Base-by-base conservation (phyloP, 2,113 vertebrate genomes). In the Chelonoidis abingdonii region DNA sequence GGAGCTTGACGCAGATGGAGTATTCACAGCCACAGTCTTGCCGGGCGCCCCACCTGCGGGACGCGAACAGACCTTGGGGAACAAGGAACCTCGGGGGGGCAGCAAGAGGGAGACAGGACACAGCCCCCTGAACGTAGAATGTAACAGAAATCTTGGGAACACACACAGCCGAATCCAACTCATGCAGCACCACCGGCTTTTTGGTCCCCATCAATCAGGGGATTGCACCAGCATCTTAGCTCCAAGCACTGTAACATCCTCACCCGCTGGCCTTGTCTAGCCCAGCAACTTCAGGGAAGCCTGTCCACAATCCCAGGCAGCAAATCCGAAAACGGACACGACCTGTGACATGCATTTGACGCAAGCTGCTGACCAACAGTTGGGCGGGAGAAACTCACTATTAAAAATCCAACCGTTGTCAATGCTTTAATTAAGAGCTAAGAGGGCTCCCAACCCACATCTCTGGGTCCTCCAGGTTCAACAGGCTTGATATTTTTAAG, bases 1-100 rank as follows among this genome's bases (percentile, higher is more conserved):
- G 80, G 29, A 98, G 97, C 13, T 52, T 47, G 38, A 97, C 94
- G 3, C 25, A 24, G 38, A 97, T 90, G 14, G 22, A 7, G 13
- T 97, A 97, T 8, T 1, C 14, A 50, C 94, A 97, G 89, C 93
- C 94, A 31, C 93, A 83, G 57, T 94, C 89, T 0, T 94, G 13
- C 1, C 82, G 86, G 21, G 92, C 93, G 3, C 93, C 96, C 94
- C 88, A 95, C 95, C 96, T 98, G 72, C 2, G 21, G 59, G 82
- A 35, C 31, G 16, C 53, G 49, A 19, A 41, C 59, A 80, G 79
- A 9, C 6, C 62, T 13, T 35, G 8, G 80, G 80, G 80, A 47
- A 25, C 31, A 49, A 72, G 44, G 19, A 54, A 16, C 5, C 24
- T 29, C 22, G 0, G 24, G 29, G 47, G 24, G 75, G 59, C 59